Evolutionary conservation across 2,113 vertebrate species (phyloP).

Genomic region (Herpetotheres cachinnans): DNA sequence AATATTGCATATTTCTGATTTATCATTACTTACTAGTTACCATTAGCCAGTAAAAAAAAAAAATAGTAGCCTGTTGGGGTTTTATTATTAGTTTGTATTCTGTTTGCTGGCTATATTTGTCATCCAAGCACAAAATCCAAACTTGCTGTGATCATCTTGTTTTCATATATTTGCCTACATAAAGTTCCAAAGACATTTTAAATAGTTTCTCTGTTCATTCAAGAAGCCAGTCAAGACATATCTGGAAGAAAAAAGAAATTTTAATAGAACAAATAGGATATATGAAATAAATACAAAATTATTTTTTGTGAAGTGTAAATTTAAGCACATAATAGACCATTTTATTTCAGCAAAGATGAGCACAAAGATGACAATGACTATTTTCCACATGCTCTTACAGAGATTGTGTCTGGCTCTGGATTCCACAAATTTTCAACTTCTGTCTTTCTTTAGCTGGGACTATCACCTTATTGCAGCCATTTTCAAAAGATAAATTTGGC

Average conservation of each 20-base stretch:
- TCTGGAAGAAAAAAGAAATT: not conserved
- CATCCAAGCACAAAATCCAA: not conserved
- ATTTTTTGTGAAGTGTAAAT: not conserved
- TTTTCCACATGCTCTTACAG: not conserved
- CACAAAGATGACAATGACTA: not conserved
- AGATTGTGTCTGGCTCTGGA: not conserved
- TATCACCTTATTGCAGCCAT: not conserved
- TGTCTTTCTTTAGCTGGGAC: not conserved
- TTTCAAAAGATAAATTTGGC: not conserved
- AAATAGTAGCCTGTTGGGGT: not conserved
- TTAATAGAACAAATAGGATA: not conserved
- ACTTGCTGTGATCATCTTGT: not conserved
- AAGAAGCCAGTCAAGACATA: not conserved
- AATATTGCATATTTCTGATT: not conserved
- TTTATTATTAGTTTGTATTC: not conserved
- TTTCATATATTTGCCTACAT: not conserved
- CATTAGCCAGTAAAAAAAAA: not conserved
- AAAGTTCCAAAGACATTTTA: not conserved
- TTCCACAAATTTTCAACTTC: not conserved
- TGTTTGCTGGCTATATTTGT: not conserved
- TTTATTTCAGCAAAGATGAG: not conserved
- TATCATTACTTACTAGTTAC: not conserved
- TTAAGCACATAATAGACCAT: not conserved
- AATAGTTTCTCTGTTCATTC: not conserved
- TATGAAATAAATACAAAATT: not conserved